phyloP scores from a whole-genome alignment of 2,113 vertebrate genomes.

The Neopipo cinnamomea region DNA sequence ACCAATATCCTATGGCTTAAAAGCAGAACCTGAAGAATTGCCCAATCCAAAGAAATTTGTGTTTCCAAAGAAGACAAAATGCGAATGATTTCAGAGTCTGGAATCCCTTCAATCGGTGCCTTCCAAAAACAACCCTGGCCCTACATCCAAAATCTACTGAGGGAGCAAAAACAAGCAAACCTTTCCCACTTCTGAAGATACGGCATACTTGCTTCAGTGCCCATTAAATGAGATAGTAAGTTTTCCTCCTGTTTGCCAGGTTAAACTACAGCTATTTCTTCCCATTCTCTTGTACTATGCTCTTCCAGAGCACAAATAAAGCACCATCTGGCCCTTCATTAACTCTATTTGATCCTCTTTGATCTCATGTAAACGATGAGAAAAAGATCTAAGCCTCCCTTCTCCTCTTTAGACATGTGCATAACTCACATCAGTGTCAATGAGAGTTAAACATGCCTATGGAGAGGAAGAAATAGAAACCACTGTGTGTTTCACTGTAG shows the following conservation, averaged over 20 bases:
- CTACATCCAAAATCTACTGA: conserved; percentile 22
- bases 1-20: background rate
- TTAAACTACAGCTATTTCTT: conserved; percentile 53
- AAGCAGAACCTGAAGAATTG: conserved; percentile 15
- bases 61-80: conserved; percentile 47
- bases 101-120: background rate
- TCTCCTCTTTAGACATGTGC: conserved; percentile 68
- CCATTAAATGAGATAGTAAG: conserved; percentile 33
- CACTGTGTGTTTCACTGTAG: conserved; percentile 22
- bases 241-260: conserved; percentile 55
- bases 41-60: background rate
- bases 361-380: conserved; percentile 71
- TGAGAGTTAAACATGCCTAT: conserved; percentile 58
- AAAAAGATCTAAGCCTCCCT: conserved; percentile 63
- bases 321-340: conserved; percentile 70
- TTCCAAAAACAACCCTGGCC: conserved; percentile 42
- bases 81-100: conserved; percentile 49
- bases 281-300: conserved; percentile 12
- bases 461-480: conserved; percentile 65
- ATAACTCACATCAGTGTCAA: conserved; percentile 68
- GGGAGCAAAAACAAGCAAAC: conserved; percentile 50
- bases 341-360: conserved; percentile 66
- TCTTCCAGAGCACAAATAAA: conserved; percentile 59
- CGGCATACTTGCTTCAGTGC: conserved; percentile 27
- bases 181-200: conserved; percentile 45